These are phyloP conservation scores for Amyelois transitella DNA, from an alignment of 1,140 invertebrate species.

Conservation along the genomic window DNA sequence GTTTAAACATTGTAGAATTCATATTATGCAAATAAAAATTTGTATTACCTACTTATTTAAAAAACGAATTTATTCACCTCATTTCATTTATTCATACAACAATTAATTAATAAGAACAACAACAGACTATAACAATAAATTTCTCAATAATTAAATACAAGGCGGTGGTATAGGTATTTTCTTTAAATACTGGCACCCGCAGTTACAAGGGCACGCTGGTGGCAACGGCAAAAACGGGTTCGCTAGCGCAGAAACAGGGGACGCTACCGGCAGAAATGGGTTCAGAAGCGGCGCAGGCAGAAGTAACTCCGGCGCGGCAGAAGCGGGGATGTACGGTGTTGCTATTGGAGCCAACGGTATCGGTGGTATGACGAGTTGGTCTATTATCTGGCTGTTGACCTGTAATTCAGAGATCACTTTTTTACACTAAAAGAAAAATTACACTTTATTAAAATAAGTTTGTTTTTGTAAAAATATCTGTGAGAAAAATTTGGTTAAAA, in stretches of 20 bases:
- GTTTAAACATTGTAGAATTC: too few species aligned
- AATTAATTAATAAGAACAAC: too few species aligned
- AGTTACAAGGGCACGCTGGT: not conserved
- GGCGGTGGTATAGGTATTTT: not conserved
- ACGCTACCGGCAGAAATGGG: not conserved
- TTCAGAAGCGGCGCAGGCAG: not conserved
- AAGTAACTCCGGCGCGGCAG: not conserved
- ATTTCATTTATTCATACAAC: too few species aligned
- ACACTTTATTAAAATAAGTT: too few species aligned
- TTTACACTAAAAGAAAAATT: too few species aligned
- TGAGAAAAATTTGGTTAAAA: too few species aligned
- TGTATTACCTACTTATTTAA: too few species aligned
- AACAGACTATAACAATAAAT: too few species aligned
- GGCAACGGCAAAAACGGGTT: not conserved
- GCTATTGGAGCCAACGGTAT: not conserved
- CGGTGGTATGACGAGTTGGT: not conserved
- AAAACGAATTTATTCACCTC: too few species aligned
- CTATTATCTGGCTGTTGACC: not conserved
- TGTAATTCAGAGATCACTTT: too few species aligned
- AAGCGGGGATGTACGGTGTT: not conserved
- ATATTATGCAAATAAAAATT: too few species aligned
- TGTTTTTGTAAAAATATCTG: too few species aligned
- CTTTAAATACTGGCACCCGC: not conserved
- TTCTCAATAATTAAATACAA: not conserved
- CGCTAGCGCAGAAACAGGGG: not conserved